These are phyloP conservation scores for Iselma pallidipennis DNA, from an alignment of 2,888 invertebrate genomes.

Conservation along the genomic window DNA sequence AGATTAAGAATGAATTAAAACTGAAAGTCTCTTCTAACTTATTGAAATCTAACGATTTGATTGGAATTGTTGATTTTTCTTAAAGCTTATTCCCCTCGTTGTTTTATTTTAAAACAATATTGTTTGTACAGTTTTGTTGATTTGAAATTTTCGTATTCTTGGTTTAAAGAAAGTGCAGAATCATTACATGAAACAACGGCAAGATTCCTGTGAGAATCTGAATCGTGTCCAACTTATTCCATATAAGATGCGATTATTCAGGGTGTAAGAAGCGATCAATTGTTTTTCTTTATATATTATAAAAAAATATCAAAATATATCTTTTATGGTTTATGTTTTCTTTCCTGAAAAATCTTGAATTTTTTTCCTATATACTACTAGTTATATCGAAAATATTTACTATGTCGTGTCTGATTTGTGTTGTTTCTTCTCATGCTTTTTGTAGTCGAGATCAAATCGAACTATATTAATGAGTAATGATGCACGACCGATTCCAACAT, in stretches of 20 bases:
- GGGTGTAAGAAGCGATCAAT: neutral
- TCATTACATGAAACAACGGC: neutral
- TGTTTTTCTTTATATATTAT: neutral
- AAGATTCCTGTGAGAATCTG: neutral
- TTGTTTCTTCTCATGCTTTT: conserved; percentile 2
- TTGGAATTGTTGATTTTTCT: too few species aligned
- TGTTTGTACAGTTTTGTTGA: neutral
- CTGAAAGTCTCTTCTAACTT: too few species aligned
- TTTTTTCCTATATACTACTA: neutral
- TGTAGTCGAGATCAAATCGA: conserved; percentile 53
- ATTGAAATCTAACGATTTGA: too few species aligned
- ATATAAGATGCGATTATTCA: neutral
- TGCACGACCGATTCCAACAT: conserved; percentile 57
- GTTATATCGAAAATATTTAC: too few species aligned
- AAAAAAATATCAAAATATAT: too few species aligned
- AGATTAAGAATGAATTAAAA: neutral
- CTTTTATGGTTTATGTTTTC: too few species aligned
- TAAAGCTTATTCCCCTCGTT: neutral
- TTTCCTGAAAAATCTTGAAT: too few species aligned
- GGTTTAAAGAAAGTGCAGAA: neutral
- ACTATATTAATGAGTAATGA: conserved; percentile 58
- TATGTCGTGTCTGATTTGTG: neutral
- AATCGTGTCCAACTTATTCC: neutral
- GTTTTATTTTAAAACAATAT: too few species aligned
- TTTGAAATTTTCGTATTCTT: neutral